Conservation (phyloP, 2,797 vertebrate genomes). For the Macroramphosus scolopax region DNA sequence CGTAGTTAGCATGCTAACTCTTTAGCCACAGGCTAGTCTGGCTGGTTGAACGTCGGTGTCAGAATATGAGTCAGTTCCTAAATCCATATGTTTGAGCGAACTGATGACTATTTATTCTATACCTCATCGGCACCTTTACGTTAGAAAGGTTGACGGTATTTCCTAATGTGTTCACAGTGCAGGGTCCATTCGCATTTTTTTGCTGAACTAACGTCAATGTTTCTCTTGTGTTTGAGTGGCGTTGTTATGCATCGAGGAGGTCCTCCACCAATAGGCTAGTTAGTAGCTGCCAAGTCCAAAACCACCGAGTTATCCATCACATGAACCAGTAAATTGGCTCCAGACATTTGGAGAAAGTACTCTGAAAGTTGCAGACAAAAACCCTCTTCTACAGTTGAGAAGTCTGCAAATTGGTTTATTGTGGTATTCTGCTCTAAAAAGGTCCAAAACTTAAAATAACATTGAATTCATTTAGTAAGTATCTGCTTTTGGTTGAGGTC, state of each 20-base stretch:
- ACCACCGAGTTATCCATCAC: neutral
- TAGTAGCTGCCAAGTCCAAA: constrained; percentile 15
- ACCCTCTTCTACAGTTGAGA: neutral
- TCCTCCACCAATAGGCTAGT: constrained; percentile 9
- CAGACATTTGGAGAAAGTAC: neutral
- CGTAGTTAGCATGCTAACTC: constrained; percentile 70
- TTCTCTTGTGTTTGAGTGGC: constrained; percentile 18
- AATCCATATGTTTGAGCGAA: constrained; percentile 47
- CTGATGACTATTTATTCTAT: constrained; percentile 29
- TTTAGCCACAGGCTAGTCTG: constrained; percentile 54
- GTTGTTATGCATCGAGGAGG: constrained; percentile 13
- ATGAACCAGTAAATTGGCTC: neutral
- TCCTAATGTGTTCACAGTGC: constrained; percentile 8
- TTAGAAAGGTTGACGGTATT: constrained; percentile 19
- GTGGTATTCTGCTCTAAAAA: neutral
- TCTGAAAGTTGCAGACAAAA: constrained; percentile 18
- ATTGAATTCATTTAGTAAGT: too few relatives aligned
- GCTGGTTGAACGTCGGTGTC: constrained; percentile 41
- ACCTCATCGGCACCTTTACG: neutral
- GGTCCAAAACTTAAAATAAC: neutral
- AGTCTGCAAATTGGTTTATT: neutral
- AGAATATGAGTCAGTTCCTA: constrained; percentile 32
- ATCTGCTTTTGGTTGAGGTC: too few relatives aligned
- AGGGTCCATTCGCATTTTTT: neutral
- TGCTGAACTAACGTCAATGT: constrained; percentile 33